Percentiles rank a stretch among this genome's conserved stretches.
phyloP scores from a whole-genome alignment of 2,797 vertebrate genomes.

The Cetoscarus ocellatus region DNA sequence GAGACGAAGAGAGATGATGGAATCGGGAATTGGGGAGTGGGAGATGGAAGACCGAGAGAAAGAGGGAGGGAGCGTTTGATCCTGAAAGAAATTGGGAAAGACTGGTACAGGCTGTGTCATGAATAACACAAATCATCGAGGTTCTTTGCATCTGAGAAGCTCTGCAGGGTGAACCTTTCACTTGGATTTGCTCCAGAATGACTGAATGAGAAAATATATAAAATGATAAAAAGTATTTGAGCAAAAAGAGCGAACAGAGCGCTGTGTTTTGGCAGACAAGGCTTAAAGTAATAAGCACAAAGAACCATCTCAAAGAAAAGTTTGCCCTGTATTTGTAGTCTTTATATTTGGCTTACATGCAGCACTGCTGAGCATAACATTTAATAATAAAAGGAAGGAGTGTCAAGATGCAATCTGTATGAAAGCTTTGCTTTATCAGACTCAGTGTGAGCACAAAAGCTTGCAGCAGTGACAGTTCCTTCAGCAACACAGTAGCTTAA shows the following conservation, averaged over 20 bases:
- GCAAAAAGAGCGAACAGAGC: not conserved
- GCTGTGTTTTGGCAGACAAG: not conserved
- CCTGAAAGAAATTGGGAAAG: constrained; percentile 42
- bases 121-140: constrained; percentile 49
- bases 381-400: constrained; percentile 26
- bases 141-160: constrained; percentile 21
- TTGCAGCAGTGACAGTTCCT: constrained; percentile 12
- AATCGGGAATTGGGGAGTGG: constrained; percentile 45
- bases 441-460: constrained; percentile 6
- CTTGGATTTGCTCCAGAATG: constrained; percentile 12
- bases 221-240: constrained; percentile 1
- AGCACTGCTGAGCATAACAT: not conserved
- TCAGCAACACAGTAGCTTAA: constrained; percentile 2
- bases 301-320: not conserved
- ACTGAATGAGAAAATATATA: constrained; percentile 1
- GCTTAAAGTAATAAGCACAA: constrained; percentile 1
- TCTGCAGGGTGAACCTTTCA: constrained; percentile 7
- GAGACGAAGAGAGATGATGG: constrained; percentile 51
- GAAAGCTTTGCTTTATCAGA: constrained; percentile 23
- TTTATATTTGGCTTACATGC: constrained; percentile 11
- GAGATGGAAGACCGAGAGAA: constrained; percentile 24
- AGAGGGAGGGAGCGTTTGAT: constrained; percentile 31
- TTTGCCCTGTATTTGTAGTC: not conserved
- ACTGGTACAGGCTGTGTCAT: constrained; percentile 36
- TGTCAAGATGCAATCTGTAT: constrained; percentile 23